Evolutionary conservation across 2,797 vertebrate genomes (phyloP), one percentile per base, ranked within the genome.

Genomic region (Sebastes alutus): DNA sequence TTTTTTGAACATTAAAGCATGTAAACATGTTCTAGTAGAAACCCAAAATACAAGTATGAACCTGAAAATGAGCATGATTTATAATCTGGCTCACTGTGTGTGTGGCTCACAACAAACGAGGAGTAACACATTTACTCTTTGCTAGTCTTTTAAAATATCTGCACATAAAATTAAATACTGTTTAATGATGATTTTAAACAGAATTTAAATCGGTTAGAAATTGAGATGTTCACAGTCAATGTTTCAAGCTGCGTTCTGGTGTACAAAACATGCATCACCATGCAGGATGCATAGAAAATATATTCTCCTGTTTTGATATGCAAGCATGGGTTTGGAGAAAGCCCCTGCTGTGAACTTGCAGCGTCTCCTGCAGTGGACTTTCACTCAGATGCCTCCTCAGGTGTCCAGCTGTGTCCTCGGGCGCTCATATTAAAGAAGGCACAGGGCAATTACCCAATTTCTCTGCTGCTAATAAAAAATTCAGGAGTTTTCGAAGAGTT

Each of bases 321-420:
- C 60, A 18, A 49, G 29, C 55, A 2, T 32, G 66, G 61, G 29
- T 86, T 82, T 83, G 23, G 61, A 78, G 66, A 63, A 77, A 72
- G 25, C 63, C 49, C 76, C 77, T 52, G 69, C 77, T 87, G 87
- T 81, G 89, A 87, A 65, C 72, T 52, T 56, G 78, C 67, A 63
- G 71, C 80, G 68, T 70, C 78, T 81, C 77, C 79, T 68, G 75
- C 29, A 16, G 81, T 71, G 74, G 82, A 89, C 81, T 66, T 80
- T 87, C 76, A 76, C 83, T 52, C 71, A n/a, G 33, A 77, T 76
- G 84, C 83, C 80, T 80, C 75, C 70, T 87, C 77, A 81, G 84
- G 82, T 88, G 85, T 91, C 90, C 90, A 88, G 91, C 92, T 93
- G 90, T 83, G 89, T 86, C 87, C 78, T 86, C 20, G 38, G 86